Evolutionary conservation across 2,888 invertebrate species (phyloP).

Genomic region (Panzeria rudis): DNA sequence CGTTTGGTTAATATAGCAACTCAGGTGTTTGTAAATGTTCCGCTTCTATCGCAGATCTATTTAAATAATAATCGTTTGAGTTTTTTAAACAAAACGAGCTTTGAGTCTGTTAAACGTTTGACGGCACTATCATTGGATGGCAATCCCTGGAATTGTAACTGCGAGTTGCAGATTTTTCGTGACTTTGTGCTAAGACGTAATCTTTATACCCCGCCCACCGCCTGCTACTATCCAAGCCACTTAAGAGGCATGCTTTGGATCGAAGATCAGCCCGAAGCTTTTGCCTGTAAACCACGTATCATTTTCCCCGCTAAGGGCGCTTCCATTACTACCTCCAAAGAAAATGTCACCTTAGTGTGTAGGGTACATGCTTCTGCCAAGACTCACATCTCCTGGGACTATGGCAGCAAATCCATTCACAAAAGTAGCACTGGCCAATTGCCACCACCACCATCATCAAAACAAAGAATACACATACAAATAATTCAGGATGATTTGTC

Average conservation of each 20-base stretch:
- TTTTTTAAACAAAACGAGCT: conserved; percentile 87
- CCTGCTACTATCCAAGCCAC: conserved; percentile 88
- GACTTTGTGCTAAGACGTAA: conserved; percentile 90
- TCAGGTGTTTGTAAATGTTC: conserved; percentile 88
- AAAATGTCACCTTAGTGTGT: conserved; percentile 89
- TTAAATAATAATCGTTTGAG: conserved; percentile 90
- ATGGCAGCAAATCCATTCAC: conserved; percentile 85
- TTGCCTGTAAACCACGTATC: conserved; percentile 92
- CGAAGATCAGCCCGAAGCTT: conserved; percentile 87
- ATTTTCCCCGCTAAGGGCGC: conserved; percentile 86
- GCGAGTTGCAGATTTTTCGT: conserved; percentile 90
- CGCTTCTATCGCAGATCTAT: conserved; percentile 88
- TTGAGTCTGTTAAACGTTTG: conserved; percentile 87
- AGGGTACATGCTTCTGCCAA: conserved; percentile 90
- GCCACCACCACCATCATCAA: conserved; percentile 7
- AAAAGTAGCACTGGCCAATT: conserved; percentile 51
- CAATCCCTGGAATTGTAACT: conserved; percentile 95
- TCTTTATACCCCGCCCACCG: conserved; percentile 90
- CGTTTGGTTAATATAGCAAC: conserved; percentile 88
- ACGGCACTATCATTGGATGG: conserved; percentile 90
- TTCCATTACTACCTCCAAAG: conserved; percentile 87
- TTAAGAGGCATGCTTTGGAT: conserved; percentile 90
- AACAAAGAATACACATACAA: conserved; percentile 78
- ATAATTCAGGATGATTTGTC: conserved; percentile 81
- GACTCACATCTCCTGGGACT: conserved; percentile 89